Evolutionary conservation across 1,140 invertebrate species (phyloP), one percentile per base, ranked within the genome.

Genomic region (Pogonomyrmex californicus): DNA sequence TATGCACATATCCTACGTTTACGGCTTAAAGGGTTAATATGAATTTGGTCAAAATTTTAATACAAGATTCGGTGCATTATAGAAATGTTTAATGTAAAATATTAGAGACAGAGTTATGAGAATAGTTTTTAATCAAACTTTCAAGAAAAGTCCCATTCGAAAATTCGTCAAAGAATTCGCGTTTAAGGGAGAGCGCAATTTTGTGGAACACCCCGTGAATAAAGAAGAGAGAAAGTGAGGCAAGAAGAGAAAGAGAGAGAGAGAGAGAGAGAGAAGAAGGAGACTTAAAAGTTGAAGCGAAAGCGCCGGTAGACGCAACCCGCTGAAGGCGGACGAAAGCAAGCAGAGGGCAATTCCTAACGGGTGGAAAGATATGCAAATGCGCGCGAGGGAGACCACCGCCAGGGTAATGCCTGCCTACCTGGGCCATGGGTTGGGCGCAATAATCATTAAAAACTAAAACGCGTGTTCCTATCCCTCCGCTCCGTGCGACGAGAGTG

Each of bases 391-490:
- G 86, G 87, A 87, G 86, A 91, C 78, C 88, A 60, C 88, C 23
- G 4, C 30, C 23, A 23, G 56, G 58, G 82, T 90, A 91, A 89
- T 91, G 88, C 82, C 83, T 87, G 85, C 90, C 91, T 91, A 87
- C 88, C 91, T 91, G 91, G 81, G 85, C 88, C 88, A 87, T 86
- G 85, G 23, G 89, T 70, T 85, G 87, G 85, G 90, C 86, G 92
- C 93, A 94, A 94, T 94, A 94, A 94, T 94, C 94, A 93, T 94
- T 94, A 94, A 94, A 94, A 94, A 94, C 91, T 94, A 93, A 93
- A 94, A 92, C 91, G 90, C 87, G 92, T 87, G 82, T 71, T 51
- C 58, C 47, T 78, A 66, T 79, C 33, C 54, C 82, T 30, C 9
- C 54, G 10, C 9, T 41, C 36, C 36, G 65, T 33, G 54, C 51